Base-by-base conservation (phyloP, 2,113 vertebrate species). In the Leuciscus idus region DNA sequence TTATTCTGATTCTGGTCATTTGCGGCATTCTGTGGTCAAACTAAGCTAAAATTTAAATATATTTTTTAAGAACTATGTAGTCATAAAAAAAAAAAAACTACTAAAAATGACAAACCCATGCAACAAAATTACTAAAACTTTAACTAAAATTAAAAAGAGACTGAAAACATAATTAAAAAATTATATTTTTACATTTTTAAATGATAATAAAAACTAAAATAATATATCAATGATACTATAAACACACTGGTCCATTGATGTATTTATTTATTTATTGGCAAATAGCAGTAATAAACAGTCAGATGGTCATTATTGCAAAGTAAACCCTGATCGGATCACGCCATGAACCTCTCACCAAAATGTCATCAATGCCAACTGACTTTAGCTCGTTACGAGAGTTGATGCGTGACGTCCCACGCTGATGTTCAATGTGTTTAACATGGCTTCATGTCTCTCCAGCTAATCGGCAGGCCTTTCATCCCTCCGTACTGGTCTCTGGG, bases 401-500 rank as follows among this genome's bases (percentile, higher is more conserved):
- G 8, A n/a, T 30, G 2, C 30, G 30, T 30, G 30, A 30, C 30
- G 2, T 4, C 28, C 26, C 39, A 39, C 39, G 6, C 39, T 81
- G 30, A 62, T 23, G 59, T 50, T 76, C 1, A 13, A 26, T 1
- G 21, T 33, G 39, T 85, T n/a, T 52, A 26, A 28, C 48, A 43
- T 15, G 88, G 66, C 30, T 55, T 88, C 36, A 6, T 87, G 9
- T 87, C 39, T 86, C 8, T 91, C 85, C 92, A 99, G 98, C 83
- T 99, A 0, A 93, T 96, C 92, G 98, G 98, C 52, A 92, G 90
- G 83, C 98, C 98, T 0, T 72, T 91, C 0, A 94, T 99, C 90
- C 98, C 98, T 3, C 89, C 97, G 9, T 99, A 99, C 89, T 99
- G 98, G 98, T 95, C 86, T 86, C 94, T 99, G 88, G 98, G 98